Conservation (phyloP, 2,888 invertebrate genomes). For the Cosmopolites sordidus region DNA sequence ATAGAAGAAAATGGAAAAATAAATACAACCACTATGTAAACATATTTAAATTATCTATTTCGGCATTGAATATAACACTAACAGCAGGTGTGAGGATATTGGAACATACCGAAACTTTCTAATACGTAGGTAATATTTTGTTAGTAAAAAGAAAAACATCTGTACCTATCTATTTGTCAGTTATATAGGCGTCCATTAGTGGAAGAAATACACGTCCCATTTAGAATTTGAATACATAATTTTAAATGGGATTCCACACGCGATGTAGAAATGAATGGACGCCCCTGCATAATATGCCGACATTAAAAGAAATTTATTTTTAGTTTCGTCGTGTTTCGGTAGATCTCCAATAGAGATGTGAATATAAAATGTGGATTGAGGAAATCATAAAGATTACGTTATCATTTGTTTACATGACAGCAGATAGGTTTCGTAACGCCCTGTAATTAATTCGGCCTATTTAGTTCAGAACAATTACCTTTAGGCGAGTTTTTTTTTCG, state of each 20-base stretch:
- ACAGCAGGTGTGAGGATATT: too few relatives aligned
- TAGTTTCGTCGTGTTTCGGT: constrained; percentile 15
- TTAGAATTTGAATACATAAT: constrained; percentile 20
- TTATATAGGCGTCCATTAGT: constrained; percentile 14
- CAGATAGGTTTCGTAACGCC: constrained; percentile 4
- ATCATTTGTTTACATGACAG: constrained; percentile 16
- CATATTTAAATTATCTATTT: too few relatives aligned
- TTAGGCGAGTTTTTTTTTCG: too few relatives aligned
- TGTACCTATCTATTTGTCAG: constrained; percentile 20
- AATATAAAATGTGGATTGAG: constrained; percentile 17
- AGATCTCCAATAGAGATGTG: constrained; percentile 22
- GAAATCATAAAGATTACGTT: constrained; percentile 21
- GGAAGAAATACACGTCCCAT: constrained; percentile 17
- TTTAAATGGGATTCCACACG: constrained; percentile 20
- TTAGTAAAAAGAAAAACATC: constrained; percentile 13
- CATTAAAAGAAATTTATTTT: constrained; percentile 21
- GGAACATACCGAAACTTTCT: constrained; percentile 2
- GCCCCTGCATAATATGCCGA: constrained; percentile 19
- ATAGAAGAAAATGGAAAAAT: too few relatives aligned
- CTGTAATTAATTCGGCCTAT: not conserved
- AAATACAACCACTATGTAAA: too few relatives aligned
- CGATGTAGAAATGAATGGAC: constrained; percentile 20
- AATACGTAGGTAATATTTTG: constrained; percentile 6
- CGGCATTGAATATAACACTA: too few relatives aligned
- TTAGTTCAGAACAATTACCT: not conserved